Base-by-base conservation (phyloP, 2,113 vertebrate species). In the Camelus dromedarius region DNA sequence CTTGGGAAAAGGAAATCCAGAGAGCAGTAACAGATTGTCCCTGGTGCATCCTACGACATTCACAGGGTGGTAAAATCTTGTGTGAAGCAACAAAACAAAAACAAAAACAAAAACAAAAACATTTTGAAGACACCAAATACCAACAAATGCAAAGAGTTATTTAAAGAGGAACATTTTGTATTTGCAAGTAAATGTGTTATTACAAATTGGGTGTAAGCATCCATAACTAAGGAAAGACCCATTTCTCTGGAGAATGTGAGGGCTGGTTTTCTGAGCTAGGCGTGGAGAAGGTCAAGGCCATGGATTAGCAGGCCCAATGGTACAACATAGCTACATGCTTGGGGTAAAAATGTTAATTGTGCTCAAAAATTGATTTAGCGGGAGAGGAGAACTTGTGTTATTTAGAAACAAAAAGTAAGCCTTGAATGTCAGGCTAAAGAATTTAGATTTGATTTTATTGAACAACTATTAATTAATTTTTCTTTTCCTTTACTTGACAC, bases 401-500 rank as follows among this genome's bases (percentile, higher is more conserved):
- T 19, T 75, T 83, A 90, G 67, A n/a, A 92, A 92, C 19, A 58
- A 76, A 35, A 52, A 35, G n/a, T 12, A 10, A 22, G 52, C 20
- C 6, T 95, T 86, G 38, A 64, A 76, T 72, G 5, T 81, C 46
- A 90, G 46, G 28, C 22, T 60, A 46, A 92, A 76, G 62, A 84
- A 19, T 93, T 48, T 69, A 22, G 6, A 62, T 79, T 91, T 81
- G 60, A 85, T 89, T 91, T 81, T 70, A 81, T 54, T 80, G 26
- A 28, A 92, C 22, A n/a, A 58, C 30, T 42, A 52, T 92, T 81
- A 58, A 86, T 52, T 52, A 66, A 42, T 67, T 50, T 95, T 93
- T 70, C 54, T 75, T 85, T 95, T 62, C 26, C 42, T 89, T 95
- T 79, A 82, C 38, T 50, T 93, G 73, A 77, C 7, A 89, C 30